Evolutionary conservation across 2,888 invertebrate genomes (phyloP), one percentile per base, ranked within the genome.

Genomic region (Dioctria linearis): DNA sequence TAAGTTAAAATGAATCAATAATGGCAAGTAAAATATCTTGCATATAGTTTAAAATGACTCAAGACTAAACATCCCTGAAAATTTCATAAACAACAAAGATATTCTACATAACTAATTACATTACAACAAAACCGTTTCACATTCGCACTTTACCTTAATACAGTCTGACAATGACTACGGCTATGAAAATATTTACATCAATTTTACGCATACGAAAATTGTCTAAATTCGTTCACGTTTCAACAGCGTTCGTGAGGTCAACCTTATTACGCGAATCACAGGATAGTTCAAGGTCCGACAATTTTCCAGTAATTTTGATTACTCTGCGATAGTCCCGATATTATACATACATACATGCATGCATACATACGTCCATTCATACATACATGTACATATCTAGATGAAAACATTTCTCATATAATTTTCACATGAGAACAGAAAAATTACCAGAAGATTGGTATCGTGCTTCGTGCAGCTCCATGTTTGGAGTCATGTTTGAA

Each of bases 291-390:
- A 49, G 46, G 49, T 37, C 67, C 67, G 37, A 46, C 9, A 8
- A 67, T 67, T 67, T 67, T 67, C 67, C 67, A 67, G 49, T 67
- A 67, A 46, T 49, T 67, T 67, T 43, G 43, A 67, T 67, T 13
- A 67, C 46, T 67, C n/a, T 67, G 25, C 25, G 25, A 25, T 25
- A 25, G 25, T 25, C 25, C 25, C 46, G 37, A 67, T 67, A 46
- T 67, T 46, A 6, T 11, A 51, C 11, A 51, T 11, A 51, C 51
- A 51, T 25, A 1, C 25, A 25, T 25, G 2, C 25, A 25, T 25
- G 2, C 25, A 25, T 25, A 25, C 25, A 25, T 51, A n/a, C n/a
- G n/a, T n/a, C n/a, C n/a, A n/a, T n/a, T n/a, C 25, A 25, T 25
- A 25, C 25, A 25, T 25, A 25, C 25, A 25, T 51, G 25, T 5